Conservation (phyloP, 2,113 vertebrate species). For the Aegotheles bennettii region DNA sequence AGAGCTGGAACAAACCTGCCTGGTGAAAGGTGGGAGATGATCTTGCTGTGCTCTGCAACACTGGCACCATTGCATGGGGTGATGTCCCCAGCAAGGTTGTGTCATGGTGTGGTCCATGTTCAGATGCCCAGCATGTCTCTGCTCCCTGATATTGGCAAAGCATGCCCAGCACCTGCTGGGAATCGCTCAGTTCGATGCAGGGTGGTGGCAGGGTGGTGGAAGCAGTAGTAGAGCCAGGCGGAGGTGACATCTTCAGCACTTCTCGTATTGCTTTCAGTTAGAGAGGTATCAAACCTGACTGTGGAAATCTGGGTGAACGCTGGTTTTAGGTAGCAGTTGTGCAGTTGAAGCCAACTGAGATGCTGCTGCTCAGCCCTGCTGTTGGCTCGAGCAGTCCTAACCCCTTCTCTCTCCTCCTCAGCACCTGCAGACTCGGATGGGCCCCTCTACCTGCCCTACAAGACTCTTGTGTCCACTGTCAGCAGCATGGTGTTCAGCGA, state of each 20-base stretch:
- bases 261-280: not conserved
- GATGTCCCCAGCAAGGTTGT: not conserved
- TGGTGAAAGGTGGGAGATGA: not conserved
- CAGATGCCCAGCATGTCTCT: not conserved
- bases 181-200: not conserved
- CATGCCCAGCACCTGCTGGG: not conserved
- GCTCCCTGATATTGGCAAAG: not conserved
- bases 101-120: not conserved
- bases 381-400: not conserved
- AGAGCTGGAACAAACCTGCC: not conserved
- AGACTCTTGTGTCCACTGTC: slow-evolving; percentile 83
- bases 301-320: not conserved
- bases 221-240: not conserved
- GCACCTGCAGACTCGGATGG: slow-evolving; percentile 69
- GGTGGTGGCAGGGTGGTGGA: not conserved
- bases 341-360: not conserved
- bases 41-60: not conserved
- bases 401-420: not conserved
- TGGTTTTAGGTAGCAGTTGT: not conserved
- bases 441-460: slow-evolving; percentile 85
- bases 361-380: not conserved
- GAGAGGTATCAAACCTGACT: not conserved
- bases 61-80: rapidly evolving
- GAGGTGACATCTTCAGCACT: not conserved
- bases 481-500: slow-evolving; percentile 88